Evolutionary conservation across 1,140 invertebrate species (phyloP).

Genomic region (Phocides pigmalion): DNA sequence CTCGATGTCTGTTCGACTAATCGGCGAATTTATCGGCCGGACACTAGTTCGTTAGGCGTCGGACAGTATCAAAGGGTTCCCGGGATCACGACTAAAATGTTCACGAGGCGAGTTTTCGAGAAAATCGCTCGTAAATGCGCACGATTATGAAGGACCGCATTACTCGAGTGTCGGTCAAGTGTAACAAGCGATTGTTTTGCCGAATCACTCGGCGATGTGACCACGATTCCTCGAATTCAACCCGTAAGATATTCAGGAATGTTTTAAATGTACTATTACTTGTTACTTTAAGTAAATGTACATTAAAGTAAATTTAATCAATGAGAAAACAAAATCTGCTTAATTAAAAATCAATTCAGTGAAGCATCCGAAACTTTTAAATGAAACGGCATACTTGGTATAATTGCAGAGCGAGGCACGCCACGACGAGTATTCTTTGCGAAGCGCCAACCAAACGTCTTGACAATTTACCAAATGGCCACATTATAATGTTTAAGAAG

Average conservation of each 20-base stretch:
- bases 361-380: slow-evolving; percentile 53
- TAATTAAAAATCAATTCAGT: slow-evolving; percentile 21
- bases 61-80: slow-evolving; percentile 65
- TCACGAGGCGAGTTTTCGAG: slow-evolving; percentile 65
- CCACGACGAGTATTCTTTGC: slow-evolving; percentile 27
- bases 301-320: slow-evolving; percentile 30
- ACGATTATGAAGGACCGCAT: slow-evolving; percentile 57
- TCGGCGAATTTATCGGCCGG: slow-evolving; percentile 62
- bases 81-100: slow-evolving; percentile 68
- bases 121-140: slow-evolving; percentile 64
- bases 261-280: slow-evolving; percentile 6
- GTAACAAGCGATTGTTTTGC: slow-evolving; percentile 39
- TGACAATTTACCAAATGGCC: slow-evolving; percentile 30
- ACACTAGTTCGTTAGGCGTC: slow-evolving; percentile 65
- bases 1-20: slow-evolving; percentile 58
- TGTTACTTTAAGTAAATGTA: slow-evolving; percentile 9
- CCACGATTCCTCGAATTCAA: slow-evolving; percentile 23
- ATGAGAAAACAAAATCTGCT: slow-evolving; percentile 22
- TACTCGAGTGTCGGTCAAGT: slow-evolving; percentile 37
- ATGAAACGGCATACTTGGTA: slow-evolving; percentile 46
- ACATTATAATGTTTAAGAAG: slow-evolving; percentile 29
- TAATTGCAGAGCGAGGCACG: slow-evolving; percentile 45
- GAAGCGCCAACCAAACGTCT: slow-evolving; percentile 17
- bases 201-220: slow-evolving; percentile 24
- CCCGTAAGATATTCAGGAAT: slow-evolving; percentile 22